phyloP scores from a whole-genome alignment of 2,113 vertebrate genomes.

The Microtus pennsylvanicus region DNA sequence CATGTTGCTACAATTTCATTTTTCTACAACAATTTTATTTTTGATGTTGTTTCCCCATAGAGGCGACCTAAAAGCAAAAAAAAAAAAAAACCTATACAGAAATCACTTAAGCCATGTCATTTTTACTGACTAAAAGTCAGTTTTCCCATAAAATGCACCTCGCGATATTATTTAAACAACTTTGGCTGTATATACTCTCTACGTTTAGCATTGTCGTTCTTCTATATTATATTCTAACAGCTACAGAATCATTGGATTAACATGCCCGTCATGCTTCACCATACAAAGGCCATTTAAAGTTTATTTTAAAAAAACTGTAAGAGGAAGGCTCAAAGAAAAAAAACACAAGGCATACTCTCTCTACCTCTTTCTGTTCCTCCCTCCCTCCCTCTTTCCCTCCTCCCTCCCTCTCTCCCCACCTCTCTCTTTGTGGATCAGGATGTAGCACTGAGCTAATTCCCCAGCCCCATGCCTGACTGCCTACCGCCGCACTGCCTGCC shows the following conservation, averaged over 20 bases:
- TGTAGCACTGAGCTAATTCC: neutral
- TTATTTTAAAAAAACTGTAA: slow-evolving; percentile 24
- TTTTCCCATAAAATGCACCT: slow-evolving; percentile 58
- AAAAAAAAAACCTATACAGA: slow-evolving; percentile 78
- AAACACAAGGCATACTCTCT: neutral
- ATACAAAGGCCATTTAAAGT: neutral
- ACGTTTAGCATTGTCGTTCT: neutral
- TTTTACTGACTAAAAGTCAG: slow-evolving; percentile 71
- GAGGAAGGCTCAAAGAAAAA: neutral
- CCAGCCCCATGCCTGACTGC: neutral
- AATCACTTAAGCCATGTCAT: slow-evolving; percentile 67
- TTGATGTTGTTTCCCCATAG: slow-evolving; percentile 77
- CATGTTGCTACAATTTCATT: slow-evolving; percentile 78
- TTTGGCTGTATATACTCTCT: neutral
- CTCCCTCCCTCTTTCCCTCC: too few relatives aligned
- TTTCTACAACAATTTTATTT: slow-evolving; percentile 73
- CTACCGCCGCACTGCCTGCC: too few relatives aligned
- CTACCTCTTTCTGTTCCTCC: too few relatives aligned
- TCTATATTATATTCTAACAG: slow-evolving; percentile 10
- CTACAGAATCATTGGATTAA: slow-evolving; percentile 37
- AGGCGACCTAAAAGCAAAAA: slow-evolving; percentile 76
- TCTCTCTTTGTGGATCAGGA: neutral
- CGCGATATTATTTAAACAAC: slow-evolving; percentile 38
- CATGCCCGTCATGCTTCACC: slow-evolving; percentile 16
- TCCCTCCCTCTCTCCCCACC: too few relatives aligned